phyloP scores from a whole-genome alignment of 2,113 vertebrate species.

The Menura novaehollandiae region DNA sequence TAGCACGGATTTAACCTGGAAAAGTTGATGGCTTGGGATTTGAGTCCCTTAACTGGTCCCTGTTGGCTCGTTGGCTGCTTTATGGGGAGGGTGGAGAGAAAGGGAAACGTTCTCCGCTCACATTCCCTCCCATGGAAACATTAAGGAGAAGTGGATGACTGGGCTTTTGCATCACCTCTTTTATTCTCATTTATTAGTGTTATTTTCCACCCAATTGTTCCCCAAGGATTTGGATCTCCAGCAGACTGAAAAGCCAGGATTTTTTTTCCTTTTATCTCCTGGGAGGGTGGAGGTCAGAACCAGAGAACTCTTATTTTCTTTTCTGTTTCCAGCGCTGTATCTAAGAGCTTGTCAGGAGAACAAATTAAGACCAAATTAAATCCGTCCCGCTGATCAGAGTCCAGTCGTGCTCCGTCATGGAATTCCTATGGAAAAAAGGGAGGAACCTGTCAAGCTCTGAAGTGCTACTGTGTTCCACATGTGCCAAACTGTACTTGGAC shows the following conservation, averaged over 20 bases:
- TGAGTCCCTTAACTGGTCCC: slow-evolving; percentile 39
- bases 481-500: background rate
- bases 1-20: slow-evolving; percentile 1
- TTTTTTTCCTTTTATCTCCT: background rate
- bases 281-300: background rate
- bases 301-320: background rate
- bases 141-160: background rate
- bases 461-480: background rate
- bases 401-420: background rate
- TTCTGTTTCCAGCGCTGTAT: background rate
- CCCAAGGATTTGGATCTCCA: background rate
- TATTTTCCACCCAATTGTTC: background rate
- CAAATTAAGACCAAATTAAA: background rate
- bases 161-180: background rate
- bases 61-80: slow-evolving; percentile 31
- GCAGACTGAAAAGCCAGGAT: background rate
- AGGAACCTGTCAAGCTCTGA: background rate
- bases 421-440: background rate
- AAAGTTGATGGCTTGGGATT: slow-evolving; percentile 13
- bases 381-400: background rate
- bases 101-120: background rate
- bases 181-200: background rate
- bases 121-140: background rate
- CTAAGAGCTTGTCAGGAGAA: background rate
- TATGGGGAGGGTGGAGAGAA: slow-evolving; percentile 22